phyloP scores from a whole-genome alignment of 2,888 invertebrate species.

The Heteromurus nitidus region DNA sequence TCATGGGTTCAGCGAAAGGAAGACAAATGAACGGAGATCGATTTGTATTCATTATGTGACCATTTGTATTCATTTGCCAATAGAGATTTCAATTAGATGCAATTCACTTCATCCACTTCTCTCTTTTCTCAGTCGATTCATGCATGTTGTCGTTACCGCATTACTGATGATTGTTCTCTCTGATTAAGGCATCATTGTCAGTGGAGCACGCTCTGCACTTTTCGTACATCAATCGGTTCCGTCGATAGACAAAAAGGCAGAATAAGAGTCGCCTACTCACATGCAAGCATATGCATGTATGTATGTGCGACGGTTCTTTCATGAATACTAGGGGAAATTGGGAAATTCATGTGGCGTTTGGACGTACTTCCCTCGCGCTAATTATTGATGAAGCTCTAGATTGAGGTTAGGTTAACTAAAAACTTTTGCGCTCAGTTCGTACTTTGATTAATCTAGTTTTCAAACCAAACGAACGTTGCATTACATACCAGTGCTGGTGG shows the following conservation, averaged over 20 bases:
- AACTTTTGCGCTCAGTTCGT: not conserved
- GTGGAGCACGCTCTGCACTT: constrained; percentile 31
- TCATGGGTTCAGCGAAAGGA: not conserved
- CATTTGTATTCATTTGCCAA: constrained; percentile 62
- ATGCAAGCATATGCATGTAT: not conserved
- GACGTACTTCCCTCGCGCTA: constrained; percentile 26
- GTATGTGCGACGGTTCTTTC: not conserved
- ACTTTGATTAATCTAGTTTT: constrained; percentile 31
- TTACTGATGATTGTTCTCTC: constrained; percentile 59
- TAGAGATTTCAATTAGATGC: constrained; percentile 38
- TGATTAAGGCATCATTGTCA: constrained; percentile 62
- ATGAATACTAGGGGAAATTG: constrained; percentile 5
- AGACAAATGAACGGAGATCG: constrained; percentile 47
- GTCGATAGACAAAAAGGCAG: too few species aligned
- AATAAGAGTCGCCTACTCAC: not conserved
- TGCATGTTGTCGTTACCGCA: constrained; percentile 48
- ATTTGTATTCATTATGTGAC: constrained; percentile 56
- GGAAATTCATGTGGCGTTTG: constrained; percentile 28
- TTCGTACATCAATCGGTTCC: constrained; percentile 37
- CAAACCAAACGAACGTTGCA: not conserved
- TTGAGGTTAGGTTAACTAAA: constrained; percentile 41
- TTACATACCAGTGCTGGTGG: not conserved
- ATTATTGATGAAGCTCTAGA: constrained; percentile 60
- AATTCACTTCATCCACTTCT: constrained; percentile 45
- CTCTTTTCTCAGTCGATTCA: constrained; percentile 12